Conservation (phyloP, 2,797 vertebrate genomes). For the Gallinago nigripennis region DNA sequence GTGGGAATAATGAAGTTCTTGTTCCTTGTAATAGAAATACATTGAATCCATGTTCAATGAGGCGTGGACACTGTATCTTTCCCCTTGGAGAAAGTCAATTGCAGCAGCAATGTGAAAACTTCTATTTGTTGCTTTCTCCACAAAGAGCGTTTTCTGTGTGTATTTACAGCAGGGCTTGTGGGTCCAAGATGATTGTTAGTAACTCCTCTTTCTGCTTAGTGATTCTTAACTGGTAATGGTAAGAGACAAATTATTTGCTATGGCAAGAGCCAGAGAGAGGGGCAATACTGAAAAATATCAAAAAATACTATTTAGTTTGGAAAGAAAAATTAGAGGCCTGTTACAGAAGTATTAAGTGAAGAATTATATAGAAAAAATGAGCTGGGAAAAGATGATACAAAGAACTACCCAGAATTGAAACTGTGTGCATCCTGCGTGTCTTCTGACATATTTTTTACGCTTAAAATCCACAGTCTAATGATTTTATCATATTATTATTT, state of each 20-base stretch:
- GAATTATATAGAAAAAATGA: not conserved
- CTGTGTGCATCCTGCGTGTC: not conserved
- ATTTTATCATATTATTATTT: not conserved
- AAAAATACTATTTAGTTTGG: not conserved
- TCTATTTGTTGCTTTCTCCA: not conserved
- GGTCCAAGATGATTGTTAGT: not conserved
- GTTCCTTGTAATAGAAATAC: conserved; percentile 23
- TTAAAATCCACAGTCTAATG: not conserved
- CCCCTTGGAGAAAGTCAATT: conserved; percentile 33
- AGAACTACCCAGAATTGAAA: not conserved
- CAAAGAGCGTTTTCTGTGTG: not conserved
- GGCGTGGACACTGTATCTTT: not conserved
- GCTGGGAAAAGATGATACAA: not conserved
- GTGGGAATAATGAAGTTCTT: conserved; percentile 29
- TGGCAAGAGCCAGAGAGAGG: not conserved
- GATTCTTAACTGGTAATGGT: not conserved
- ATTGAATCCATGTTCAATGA: conserved; percentile 25
- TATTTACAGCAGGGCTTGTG: not conserved
- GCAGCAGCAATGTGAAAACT: not conserved
- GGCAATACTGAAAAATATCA: not conserved
- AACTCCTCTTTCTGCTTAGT: not conserved
- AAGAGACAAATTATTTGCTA: not conserved
- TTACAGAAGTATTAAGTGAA: not conserved
- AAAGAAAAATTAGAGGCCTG: not conserved
- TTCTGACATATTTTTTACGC: not conserved